Conservation (phyloP, 2,888 invertebrate species). For the Calephelis perditalis region DNA sequence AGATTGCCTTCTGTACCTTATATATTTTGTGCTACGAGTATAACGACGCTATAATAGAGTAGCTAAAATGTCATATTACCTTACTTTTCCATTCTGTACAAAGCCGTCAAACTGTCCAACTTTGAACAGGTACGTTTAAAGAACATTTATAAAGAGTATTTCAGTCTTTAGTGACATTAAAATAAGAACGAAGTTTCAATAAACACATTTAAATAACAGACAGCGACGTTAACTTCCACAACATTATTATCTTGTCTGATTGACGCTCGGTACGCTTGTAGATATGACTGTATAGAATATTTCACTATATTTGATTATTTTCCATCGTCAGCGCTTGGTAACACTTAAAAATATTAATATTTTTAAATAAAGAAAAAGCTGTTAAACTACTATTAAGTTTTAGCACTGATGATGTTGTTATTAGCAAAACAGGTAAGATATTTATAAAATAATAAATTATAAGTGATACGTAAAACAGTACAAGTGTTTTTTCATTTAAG, state of each 20-base stretch:
- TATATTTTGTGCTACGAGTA: no score
- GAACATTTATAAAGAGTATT: conserved; percentile 18
- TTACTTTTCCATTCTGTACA: conserved; percentile 24
- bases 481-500: no score
- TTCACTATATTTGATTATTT: conserved; percentile 45
- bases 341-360: no score
- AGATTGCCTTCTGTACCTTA: no score
- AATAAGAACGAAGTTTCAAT: conserved; percentile 25
- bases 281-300: conserved; percentile 17
- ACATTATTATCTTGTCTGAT: conserved; percentile 52
- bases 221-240: conserved; percentile 37
- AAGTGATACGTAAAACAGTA: no score
- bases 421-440: no score
- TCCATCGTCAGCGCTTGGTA: no score
- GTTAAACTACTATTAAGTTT: no score
- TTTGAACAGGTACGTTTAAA: conserved; percentile 46
- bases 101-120: conserved; percentile 66
- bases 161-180: conserved; percentile 20
- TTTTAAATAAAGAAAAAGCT: no score
- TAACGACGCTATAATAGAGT: no score
- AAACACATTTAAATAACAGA: conserved; percentile 10
- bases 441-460: no score
- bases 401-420: no score
- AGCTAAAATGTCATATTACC: conserved; percentile 20
- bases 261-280: conserved; percentile 35